A percentile compares a stretch with the other conserved stretches of the same genome.
phyloP scores from a whole-genome alignment of 2,888 invertebrate species.

The Ditula angustiorana region DNA sequence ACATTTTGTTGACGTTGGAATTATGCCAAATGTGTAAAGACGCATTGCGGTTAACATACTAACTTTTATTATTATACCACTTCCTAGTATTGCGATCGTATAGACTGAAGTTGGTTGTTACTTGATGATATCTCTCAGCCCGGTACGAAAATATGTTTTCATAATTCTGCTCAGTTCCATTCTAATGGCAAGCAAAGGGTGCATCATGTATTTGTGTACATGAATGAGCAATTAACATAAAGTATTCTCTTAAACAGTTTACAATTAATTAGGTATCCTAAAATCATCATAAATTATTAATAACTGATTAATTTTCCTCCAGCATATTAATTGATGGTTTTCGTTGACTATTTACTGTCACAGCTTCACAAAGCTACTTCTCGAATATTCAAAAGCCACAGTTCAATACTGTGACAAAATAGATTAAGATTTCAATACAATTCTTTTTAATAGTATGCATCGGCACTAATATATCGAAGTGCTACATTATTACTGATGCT shows the following conservation, averaged over 20 bases:
- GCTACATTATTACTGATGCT: slow-evolving; percentile 20
- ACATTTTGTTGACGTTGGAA: slow-evolving; percentile 67
- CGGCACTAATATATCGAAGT: slow-evolving; percentile 14
- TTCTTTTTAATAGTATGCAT: not conserved
- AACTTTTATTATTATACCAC: slow-evolving; percentile 20
- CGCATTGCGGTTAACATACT: slow-evolving; percentile 62
- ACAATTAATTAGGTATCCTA: too few relatives aligned
- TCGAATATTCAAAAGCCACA: not conserved
- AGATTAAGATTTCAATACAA: not conserved
- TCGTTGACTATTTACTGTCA: too few relatives aligned
- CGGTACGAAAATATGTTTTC: too few relatives aligned
- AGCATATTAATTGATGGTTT: too few relatives aligned
- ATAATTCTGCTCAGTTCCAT: too few relatives aligned
- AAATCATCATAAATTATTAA: too few relatives aligned
- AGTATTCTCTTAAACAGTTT: too few relatives aligned
- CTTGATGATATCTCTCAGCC: too few relatives aligned
- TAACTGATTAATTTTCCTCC: too few relatives aligned
- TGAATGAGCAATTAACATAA: too few relatives aligned
- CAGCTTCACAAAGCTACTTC: not conserved
- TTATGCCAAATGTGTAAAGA: slow-evolving; percentile 70
- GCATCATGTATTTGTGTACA: too few relatives aligned
- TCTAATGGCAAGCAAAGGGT: too few relatives aligned
- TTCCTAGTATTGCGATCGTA: slow-evolving; percentile 14
- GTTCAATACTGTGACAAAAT: not conserved
- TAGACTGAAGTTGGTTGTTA: not conserved